Evolutionary conservation across 37 sponge, comb jelly and placozoan genomes (phyloP).

Genomic region (Petrosia ficiformis): DNA sequence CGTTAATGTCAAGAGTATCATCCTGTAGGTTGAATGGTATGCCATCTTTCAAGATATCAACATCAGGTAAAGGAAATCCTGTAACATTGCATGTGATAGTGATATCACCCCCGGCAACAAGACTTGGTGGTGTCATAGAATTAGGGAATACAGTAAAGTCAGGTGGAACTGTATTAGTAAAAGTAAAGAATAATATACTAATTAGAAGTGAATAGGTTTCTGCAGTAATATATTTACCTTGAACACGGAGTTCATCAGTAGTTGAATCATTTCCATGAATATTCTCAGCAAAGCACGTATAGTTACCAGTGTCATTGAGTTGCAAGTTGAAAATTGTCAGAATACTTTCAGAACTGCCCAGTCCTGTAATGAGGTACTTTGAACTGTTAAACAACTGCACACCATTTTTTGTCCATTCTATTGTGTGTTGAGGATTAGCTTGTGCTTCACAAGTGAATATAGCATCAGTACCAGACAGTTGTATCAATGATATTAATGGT

Average conservation of each 20-base stretch:
- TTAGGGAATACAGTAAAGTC: not conserved
- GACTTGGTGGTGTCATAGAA: not conserved
- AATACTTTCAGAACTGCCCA: not conserved
- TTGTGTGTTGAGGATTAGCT: not conserved
- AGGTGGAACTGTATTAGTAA: not conserved
- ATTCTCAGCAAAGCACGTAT: not conserved
- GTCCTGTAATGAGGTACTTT: not conserved
- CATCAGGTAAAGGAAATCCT: not conserved
- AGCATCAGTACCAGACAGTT: not conserved
- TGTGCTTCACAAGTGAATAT: constrained; percentile 2
- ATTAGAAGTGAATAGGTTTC: not conserved
- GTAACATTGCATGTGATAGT: not conserved
- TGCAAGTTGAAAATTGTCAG: constrained; percentile 2
- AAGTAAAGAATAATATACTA: too few relatives aligned
- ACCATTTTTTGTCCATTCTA: constrained; percentile 1
- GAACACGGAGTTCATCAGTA: not conserved
- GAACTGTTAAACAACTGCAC: not conserved
- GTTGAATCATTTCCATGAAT: not conserved
- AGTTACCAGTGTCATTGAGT: not conserved
- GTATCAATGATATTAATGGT: not conserved
- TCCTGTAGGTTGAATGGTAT: not conserved
- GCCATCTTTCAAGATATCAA: not conserved
- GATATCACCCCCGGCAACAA: not conserved
- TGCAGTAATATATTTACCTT: not conserved
- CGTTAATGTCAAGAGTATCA: not conserved